Evolutionary conservation across 1,140 invertebrate species (phyloP).

Genomic region (Pseudomyrmex sp.): DNA sequence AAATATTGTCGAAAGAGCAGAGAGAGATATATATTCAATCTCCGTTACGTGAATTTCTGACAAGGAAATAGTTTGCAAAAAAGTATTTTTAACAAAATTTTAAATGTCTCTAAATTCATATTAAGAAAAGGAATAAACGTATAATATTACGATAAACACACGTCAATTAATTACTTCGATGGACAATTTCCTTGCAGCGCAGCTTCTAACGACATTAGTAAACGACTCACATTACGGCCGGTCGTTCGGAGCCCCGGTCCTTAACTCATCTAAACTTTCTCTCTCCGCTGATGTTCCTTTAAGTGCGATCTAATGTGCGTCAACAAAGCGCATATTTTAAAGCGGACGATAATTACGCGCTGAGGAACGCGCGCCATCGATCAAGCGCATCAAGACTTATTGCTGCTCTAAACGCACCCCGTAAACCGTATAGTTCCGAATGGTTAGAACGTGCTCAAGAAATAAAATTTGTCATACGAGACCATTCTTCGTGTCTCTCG

Average conservation of each 20-base stretch:
- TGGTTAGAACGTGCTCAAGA: slow-evolving; percentile 40
- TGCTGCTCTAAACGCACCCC: not conserved
- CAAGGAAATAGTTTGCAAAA: not conserved
- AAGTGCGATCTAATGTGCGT: slow-evolving; percentile 52
- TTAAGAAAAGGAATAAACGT: not conserved
- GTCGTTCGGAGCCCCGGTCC: slow-evolving; percentile 9
- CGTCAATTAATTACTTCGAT: slow-evolving; percentile 24
- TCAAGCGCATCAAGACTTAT: slow-evolving; percentile 32
- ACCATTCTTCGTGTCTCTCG: slow-evolving; percentile 11
- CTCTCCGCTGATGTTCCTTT: slow-evolving; percentile 40
- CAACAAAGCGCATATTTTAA: slow-evolving; percentile 52
- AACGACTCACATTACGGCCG: slow-evolving; percentile 18
- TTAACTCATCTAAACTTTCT: slow-evolving; percentile 50
- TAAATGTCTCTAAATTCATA: not conserved
- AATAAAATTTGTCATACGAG: slow-evolving; percentile 75
- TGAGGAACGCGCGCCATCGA: slow-evolving; percentile 39
- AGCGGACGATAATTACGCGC: slow-evolving; percentile 28
- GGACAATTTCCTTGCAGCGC: slow-evolving; percentile 17
- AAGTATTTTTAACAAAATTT: not conserved
- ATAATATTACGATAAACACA: not conserved
- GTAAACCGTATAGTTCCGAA: slow-evolving; percentile 62
- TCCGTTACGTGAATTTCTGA: not conserved
- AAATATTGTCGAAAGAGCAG: slow-evolving; percentile 53
- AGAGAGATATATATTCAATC: slow-evolving; percentile 60
- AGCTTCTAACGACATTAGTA: slow-evolving; percentile 22